phyloP scores from a whole-genome alignment of 1,140 invertebrate genomes.

The Pomacea maculata region DNA sequence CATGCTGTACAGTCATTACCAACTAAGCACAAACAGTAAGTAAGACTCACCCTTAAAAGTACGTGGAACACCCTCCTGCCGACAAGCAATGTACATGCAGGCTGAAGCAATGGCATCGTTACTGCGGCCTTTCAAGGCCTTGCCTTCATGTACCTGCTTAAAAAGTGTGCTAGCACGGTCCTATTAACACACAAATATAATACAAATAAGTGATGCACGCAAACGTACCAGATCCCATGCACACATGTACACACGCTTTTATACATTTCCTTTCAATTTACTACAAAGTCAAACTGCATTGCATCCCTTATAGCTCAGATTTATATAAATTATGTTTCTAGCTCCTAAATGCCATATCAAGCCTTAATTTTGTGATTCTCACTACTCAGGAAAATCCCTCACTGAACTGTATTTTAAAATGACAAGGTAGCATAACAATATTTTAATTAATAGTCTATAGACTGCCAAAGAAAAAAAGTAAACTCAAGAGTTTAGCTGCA shows the following conservation, averaged over 20 bases:
- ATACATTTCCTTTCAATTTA: background rate
- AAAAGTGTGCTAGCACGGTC: slow-evolving; percentile 96
- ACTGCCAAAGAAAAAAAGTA: too few species aligned
- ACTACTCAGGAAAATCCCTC: too few species aligned
- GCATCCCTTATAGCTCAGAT: background rate
- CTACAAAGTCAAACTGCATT: background rate
- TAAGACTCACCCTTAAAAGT: slow-evolving; percentile 86
- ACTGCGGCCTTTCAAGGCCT: slow-evolving; percentile 91
- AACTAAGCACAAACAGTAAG: background rate
- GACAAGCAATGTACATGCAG: slow-evolving; percentile 98
- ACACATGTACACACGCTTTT: background rate
- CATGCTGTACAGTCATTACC: background rate
- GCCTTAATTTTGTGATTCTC: too few species aligned
- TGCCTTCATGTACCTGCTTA: slow-evolving; percentile 95
- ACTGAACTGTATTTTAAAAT: too few species aligned
- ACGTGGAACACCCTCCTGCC: slow-evolving; percentile 97
- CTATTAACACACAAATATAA: slow-evolving; percentile 44
- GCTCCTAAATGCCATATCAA: too few species aligned
- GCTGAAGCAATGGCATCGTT: slow-evolving; percentile 99
- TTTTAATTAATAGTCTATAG: too few species aligned
- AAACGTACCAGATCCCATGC: background rate
- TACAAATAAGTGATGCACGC: background rate
- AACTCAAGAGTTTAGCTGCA: too few species aligned
- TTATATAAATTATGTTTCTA: too few species aligned
- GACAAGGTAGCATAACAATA: too few species aligned